phyloP scores from a whole-genome alignment of 2,888 invertebrate genomes.

The Alcis repandata region DNA sequence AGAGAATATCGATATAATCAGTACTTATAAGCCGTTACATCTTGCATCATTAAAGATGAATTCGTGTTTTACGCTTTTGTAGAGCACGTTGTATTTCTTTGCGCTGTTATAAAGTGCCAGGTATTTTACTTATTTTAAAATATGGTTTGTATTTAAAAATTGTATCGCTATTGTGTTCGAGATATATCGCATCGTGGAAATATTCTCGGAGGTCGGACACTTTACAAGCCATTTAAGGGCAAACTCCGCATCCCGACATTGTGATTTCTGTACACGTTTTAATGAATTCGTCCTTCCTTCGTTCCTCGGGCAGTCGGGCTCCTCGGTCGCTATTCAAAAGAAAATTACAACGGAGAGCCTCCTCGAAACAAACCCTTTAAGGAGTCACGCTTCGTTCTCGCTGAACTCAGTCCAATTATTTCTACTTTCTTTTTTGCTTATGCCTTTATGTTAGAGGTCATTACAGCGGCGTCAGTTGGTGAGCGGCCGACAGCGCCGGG shows the following conservation, averaged over 20 bases:
- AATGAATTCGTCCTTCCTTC: conserved; percentile 80
- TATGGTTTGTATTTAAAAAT: conserved; percentile 17
- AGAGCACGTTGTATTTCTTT: conserved; percentile 8
- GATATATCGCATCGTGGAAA: conserved; percentile 34
- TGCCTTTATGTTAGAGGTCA: conserved; percentile 74
- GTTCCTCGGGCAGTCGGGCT: conserved; percentile 62
- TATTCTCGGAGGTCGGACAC: conserved; percentile 56
- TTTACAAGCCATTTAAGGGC: conserved; percentile 70
- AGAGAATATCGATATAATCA: conserved; percentile 63
- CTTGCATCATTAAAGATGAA: conserved; percentile 43
- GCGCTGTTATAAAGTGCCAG: conserved; percentile 1
- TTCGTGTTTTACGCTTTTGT: conserved; percentile 29
- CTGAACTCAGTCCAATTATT: conserved; percentile 82
- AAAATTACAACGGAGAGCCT: conserved; percentile 81
- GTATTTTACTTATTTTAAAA: conserved; percentile 9
- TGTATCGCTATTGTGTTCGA: conserved; percentile 21
- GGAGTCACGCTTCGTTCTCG: conserved; percentile 79
- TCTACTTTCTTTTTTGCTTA: conserved; percentile 73
- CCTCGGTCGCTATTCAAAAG: conserved; percentile 78
- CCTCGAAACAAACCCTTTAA: conserved; percentile 81
- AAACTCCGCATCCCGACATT: conserved; percentile 68
- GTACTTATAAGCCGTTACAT: conserved; percentile 58
- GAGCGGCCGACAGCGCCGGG: conserved; percentile 60
- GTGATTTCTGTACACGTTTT: conserved; percentile 81
- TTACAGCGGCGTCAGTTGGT: conserved; percentile 83